Evolutionary conservation across 2,888 invertebrate species (phyloP).

Genomic region (Trachelus tabidus): DNA sequence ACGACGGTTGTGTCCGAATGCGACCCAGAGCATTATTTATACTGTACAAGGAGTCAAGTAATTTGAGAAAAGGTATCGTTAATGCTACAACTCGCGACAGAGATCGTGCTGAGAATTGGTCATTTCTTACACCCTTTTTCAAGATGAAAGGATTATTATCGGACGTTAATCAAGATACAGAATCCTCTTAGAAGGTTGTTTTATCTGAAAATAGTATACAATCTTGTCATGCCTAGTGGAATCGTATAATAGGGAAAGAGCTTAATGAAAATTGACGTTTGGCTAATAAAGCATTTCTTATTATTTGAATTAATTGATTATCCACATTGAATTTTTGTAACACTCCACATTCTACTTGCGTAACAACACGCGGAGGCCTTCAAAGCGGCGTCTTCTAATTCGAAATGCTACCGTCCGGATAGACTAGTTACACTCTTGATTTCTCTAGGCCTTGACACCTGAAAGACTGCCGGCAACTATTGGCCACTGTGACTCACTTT

Average conservation of each 20-base stretch:
- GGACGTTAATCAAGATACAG: not conserved
- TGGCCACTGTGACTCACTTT: not conserved
- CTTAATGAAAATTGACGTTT: not conserved
- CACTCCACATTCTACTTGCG: conserved; percentile 43
- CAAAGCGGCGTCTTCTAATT: conserved; percentile 32
- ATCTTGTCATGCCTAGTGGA: not conserved
- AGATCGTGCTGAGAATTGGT: not conserved
- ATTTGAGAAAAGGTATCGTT: not conserved
- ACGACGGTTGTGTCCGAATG: not conserved
- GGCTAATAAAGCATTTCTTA: not conserved
- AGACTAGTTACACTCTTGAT: conserved; percentile 25
- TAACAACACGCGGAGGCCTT: conserved; percentile 45
- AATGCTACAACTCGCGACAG: not conserved
- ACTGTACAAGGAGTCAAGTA: not conserved
- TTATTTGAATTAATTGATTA: not conserved
- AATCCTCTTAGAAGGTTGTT: not conserved
- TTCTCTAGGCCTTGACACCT: conserved; percentile 42
- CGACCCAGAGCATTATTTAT: not conserved
- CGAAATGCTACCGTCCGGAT: conserved; percentile 17
- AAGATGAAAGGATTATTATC: not conserved
- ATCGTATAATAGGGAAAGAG: not conserved
- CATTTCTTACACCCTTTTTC: not conserved
- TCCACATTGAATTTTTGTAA: not conserved
- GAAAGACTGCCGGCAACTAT: conserved; percentile 11
- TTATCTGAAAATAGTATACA: not conserved